phyloP scores from a whole-genome alignment of 2,113 vertebrate species.

The Syngnathus typhle region DNA sequence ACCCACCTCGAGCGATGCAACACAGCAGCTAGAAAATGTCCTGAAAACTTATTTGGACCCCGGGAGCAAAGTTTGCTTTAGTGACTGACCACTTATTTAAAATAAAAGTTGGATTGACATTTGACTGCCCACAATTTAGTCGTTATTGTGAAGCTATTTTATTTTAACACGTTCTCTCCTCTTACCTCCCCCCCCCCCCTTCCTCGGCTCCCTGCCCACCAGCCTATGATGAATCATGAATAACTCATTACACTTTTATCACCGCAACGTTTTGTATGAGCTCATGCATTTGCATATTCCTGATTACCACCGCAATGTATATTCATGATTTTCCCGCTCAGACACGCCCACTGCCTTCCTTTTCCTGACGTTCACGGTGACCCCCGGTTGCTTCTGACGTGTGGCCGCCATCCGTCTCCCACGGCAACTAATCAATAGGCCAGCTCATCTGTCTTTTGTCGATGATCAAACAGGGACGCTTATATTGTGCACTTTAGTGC shows the following conservation, averaged over 20 bases:
- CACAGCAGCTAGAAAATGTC: not conserved
- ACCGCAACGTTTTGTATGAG: constrained; percentile 61
- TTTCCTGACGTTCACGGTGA: constrained; percentile 73
- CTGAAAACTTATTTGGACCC: not conserved
- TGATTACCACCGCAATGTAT: constrained; percentile 60
- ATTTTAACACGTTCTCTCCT: constrained; percentile 15
- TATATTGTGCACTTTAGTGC: constrained; percentile 14
- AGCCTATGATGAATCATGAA: constrained; percentile 62
- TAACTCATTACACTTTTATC: constrained; percentile 64
- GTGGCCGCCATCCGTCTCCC: constrained; percentile 88
- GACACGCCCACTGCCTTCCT: constrained; percentile 54
- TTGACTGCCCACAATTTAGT: constrained; percentile 22
- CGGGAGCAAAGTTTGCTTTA: not conserved
- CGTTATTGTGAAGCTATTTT: constrained; percentile 30
- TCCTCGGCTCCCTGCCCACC: constrained; percentile 32
- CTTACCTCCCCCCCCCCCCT: constrained; percentile 11
- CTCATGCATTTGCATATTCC: constrained; percentile 63
- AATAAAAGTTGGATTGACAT: not conserved
- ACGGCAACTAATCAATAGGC: constrained; percentile 93
- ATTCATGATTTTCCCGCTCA: constrained; percentile 56
- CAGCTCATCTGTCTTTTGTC: constrained; percentile 86
- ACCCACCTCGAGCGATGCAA: not conserved
- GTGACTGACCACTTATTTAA: not conserved
- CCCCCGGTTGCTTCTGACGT: constrained; percentile 88
- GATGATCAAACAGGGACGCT: constrained; percentile 64